Percentiles rank a stretch among this genome's conserved stretches.
Evolutionary conservation across 2,888 invertebrate species (phyloP).

Genomic region (Cancer borealis): DNA sequence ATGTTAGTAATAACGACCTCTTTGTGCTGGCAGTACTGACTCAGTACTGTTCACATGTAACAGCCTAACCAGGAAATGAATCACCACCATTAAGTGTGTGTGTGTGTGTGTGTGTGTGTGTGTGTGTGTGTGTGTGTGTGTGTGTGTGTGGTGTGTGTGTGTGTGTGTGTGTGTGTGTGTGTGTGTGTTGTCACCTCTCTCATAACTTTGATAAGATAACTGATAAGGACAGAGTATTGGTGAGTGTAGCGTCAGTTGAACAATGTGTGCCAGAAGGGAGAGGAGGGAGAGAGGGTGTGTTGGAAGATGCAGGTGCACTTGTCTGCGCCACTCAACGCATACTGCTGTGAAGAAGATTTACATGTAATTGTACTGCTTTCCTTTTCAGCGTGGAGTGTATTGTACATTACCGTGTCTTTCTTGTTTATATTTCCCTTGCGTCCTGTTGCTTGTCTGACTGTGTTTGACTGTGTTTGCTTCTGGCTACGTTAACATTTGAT

Average conservation of each 20-base stretch:
- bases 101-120: slow-evolving; percentile 58
- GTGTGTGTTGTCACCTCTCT: slow-evolving; percentile 25
- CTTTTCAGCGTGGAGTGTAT: background rate
- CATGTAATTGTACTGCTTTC: background rate
- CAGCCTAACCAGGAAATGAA: background rate
- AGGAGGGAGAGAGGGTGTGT: background rate
- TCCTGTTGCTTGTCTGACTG: too few species aligned
- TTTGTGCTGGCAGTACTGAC: too few species aligned
- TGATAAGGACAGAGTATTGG: background rate
- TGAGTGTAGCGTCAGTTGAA: background rate
- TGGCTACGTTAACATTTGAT: too few species aligned
- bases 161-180: slow-evolving; percentile 55
- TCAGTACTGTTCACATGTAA: too few species aligned
- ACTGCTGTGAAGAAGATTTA: background rate
- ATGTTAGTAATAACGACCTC: background rate
- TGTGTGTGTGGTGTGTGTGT: slow-evolving; percentile 51
- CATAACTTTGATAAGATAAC: slow-evolving; percentile 17
- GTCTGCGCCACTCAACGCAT: background rate
- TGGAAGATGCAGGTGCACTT: background rate
- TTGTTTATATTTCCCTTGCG: background rate
- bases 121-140: slow-evolving; percentile 56
- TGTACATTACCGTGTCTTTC: background rate
- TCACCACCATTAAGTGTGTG: background rate
- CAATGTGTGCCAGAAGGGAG: background rate
- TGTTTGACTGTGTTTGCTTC: too few species aligned